Evolutionary conservation across 2,797 vertebrate genomes (phyloP).

Genomic region (Okamejei kenojei): DNA sequence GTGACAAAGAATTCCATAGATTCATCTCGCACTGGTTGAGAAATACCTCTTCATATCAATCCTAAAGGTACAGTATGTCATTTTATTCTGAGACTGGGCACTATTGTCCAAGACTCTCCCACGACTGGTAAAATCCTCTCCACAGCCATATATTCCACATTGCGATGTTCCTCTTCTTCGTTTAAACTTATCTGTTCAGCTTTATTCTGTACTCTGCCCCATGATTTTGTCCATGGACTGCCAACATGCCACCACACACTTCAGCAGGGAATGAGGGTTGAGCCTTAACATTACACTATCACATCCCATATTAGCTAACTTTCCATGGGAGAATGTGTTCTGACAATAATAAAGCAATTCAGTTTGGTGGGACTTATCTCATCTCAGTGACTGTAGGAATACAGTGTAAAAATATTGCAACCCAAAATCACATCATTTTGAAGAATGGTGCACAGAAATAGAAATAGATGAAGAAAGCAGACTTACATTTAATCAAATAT

Average conservation of each 20-base stretch:
- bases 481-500: background rate
- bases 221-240: background rate
- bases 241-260: background rate
- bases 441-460: background rate
- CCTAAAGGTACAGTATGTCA: too few relatives aligned
- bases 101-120: too few relatives aligned
- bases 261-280: background rate
- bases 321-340: background rate
- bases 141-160: too few relatives aligned
- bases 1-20: too few relatives aligned
- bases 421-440: background rate
- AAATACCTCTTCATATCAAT: too few relatives aligned
- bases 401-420: background rate
- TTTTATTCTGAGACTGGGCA: too few relatives aligned
- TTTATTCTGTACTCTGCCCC: background rate
- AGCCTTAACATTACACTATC: background rate
- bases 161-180: background rate
- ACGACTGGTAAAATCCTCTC: too few relatives aligned
- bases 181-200: background rate
- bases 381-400: background rate
- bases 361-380: background rate
- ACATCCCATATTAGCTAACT: background rate
- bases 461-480: slow-evolving; percentile 5
- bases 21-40: too few relatives aligned
- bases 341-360: background rate